A percentile compares a stretch with the other conserved stretches of the same genome.
Conservation (phyloP, 2,113 vertebrate species). For the Puma concolor region DNA sequence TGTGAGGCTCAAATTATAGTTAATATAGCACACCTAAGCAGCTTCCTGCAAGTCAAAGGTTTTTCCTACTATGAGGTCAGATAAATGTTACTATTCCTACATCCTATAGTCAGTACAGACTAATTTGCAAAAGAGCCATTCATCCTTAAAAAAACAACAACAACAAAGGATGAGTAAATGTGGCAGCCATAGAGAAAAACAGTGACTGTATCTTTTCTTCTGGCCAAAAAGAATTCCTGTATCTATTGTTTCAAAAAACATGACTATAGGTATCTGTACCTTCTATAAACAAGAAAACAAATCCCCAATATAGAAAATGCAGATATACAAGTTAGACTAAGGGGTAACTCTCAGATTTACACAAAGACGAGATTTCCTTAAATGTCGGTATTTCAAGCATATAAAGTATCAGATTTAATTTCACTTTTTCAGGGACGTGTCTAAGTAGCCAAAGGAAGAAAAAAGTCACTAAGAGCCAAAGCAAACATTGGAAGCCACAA, state of each 20-base stretch:
- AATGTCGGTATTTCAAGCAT: not conserved
- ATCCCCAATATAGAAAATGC: constrained; percentile 20
- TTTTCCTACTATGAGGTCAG: not conserved
- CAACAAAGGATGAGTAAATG: not conserved
- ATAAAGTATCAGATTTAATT: constrained; percentile 39
- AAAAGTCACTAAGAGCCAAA: constrained; percentile 18
- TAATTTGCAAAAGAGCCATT: constrained; percentile 17
- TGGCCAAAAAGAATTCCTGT: constrained; percentile 16
- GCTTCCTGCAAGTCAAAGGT: constrained; percentile 11
- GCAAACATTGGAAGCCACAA: not conserved
- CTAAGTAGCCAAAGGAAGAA: not conserved
- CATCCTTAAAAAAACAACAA: not conserved
- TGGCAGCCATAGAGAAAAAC: not conserved
- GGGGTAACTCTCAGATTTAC: constrained; percentile 1
- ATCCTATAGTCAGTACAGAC: constrained; percentile 7
- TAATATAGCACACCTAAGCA: not conserved
- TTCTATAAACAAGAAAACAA: constrained; percentile 45
- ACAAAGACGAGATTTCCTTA: constrained; percentile 39
- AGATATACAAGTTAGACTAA: constrained; percentile 49
- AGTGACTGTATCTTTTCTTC: not conserved
- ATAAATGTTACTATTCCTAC: not conserved
- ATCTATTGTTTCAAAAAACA: constrained; percentile 12
- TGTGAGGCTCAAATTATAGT: not conserved
- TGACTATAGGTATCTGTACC: not conserved
- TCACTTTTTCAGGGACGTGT: not conserved